phyloP scores from a whole-genome alignment of 2,113 vertebrate species.

The Neomonachus schauinslandi region DNA sequence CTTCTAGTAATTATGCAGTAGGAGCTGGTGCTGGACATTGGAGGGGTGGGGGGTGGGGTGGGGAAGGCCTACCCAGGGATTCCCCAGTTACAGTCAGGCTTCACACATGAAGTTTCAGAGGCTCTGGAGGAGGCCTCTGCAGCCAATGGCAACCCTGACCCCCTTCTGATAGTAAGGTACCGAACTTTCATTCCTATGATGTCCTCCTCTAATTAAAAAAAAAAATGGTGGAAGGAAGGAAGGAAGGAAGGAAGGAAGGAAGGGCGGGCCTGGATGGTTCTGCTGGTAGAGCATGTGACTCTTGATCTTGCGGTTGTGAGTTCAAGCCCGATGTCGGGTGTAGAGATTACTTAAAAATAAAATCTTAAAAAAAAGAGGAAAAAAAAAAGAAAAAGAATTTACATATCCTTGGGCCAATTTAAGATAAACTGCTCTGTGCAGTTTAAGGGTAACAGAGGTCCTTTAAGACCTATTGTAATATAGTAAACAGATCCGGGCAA shows the following conservation, averaged over 20 bases:
- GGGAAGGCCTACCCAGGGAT: not conserved
- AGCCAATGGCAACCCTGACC: not conserved
- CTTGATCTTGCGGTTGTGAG: not conserved
- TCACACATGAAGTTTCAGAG: not conserved
- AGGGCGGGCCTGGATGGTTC: not conserved
- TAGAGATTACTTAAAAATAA: no score
- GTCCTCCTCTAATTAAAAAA: not conserved
- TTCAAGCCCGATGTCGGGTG: no score
- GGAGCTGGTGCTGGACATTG: not conserved
- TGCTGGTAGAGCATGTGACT: not conserved
- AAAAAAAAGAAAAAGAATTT: not conserved
- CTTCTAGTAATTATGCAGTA: not conserved
- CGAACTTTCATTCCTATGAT: not conserved
- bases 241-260: no score
- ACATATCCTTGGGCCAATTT: no score
- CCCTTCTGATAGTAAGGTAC: not conserved
- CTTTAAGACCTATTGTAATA: not conserved
- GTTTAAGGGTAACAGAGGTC: not conserved
- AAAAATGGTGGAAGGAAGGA: accelerated
- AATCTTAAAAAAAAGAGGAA: no score
- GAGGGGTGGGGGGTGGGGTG: accelerated
- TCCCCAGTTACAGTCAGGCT: not conserved
- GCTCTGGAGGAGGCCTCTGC: not conserved
- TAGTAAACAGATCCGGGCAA: accelerated
- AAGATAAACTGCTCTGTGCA: not conserved